A percentile compares a stretch with the other conserved stretches of the same genome.
These are phyloP conservation scores for Agrilus mali DNA, from an alignment of 2,888 invertebrate genomes.

Conservation along the genomic window DNA sequence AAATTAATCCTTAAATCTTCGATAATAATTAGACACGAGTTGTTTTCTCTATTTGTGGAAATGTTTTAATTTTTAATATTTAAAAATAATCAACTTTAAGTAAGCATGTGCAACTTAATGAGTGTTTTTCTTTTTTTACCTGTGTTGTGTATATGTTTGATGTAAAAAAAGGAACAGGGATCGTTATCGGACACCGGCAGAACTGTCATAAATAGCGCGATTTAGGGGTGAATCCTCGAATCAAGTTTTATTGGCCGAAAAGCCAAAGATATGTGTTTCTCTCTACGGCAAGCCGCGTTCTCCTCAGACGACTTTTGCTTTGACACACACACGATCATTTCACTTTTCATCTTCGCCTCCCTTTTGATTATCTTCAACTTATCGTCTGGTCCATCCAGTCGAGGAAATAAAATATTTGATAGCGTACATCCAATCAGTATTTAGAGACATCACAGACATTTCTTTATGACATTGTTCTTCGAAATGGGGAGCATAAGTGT, in stretches of 20 bases:
- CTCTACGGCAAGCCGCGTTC: conserved; percentile 23
- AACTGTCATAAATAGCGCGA: conserved; percentile 18
- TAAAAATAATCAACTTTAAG: too few relatives aligned
- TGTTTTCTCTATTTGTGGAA: too few relatives aligned
- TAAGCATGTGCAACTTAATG: too few relatives aligned
- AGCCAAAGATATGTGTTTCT: conserved; percentile 42
- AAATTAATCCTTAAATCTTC: too few relatives aligned
- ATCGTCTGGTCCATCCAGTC: conserved; percentile 19
- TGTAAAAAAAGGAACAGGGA: conserved; percentile 15
- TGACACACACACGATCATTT: conserved; percentile 14
- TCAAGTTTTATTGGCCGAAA: conserved; percentile 50
- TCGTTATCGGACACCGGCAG: conserved; percentile 27
- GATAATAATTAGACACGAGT: too few relatives aligned
- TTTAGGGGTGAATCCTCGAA: conserved; percentile 24
- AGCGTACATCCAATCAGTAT: conserved; percentile 33
- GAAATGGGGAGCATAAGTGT: conserved; percentile 19
- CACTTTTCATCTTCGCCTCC: conserved; percentile 2
- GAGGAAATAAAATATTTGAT: conserved; percentile 32
- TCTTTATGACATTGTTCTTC: conserved; percentile 23
- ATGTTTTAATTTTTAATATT: too few relatives aligned
- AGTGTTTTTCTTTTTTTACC: too few relatives aligned
- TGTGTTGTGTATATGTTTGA: neutral
- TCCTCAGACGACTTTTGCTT: conserved; percentile 30
- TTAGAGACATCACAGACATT: conserved; percentile 29
- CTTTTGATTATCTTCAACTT: conserved; percentile 11